A percentile compares a stretch with the other conserved stretches of the same genome.
Evolutionary conservation across 2,113 vertebrate genomes (phyloP).

Genomic region (Trematocara marginatum): DNA sequence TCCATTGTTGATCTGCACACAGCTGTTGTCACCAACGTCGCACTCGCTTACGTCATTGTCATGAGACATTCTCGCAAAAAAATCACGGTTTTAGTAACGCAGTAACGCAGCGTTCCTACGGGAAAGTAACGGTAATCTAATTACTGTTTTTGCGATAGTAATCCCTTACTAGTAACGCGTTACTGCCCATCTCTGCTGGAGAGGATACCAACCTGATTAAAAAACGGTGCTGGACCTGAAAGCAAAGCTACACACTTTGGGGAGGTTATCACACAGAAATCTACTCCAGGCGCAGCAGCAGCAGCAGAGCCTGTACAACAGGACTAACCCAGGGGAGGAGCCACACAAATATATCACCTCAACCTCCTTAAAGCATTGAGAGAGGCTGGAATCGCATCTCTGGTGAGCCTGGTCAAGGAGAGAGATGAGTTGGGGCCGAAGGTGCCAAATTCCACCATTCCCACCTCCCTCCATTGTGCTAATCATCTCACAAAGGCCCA

Average conservation of each 20-base stretch:
- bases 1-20: too few species aligned
- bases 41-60: too few species aligned
- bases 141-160: too few species aligned
- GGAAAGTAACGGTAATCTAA: too few species aligned
- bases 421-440: background rate
- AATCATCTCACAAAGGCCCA: background rate
- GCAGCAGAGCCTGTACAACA: background rate
- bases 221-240: background rate
- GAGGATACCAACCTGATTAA: background rate
- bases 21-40: too few species aligned
- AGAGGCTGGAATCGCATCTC: background rate
- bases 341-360: background rate
- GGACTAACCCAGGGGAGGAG: background rate
- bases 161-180: too few species aligned
- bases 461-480: background rate
- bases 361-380: background rate
- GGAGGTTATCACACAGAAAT: background rate
- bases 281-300: background rate
- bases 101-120: too few species aligned
- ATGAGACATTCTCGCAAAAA: too few species aligned
- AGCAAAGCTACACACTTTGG: background rate
- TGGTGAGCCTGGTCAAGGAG: background rate
- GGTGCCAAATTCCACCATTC: background rate
- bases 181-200: background rate
- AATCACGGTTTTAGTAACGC: too few species aligned